Evolutionary conservation across 2,113 vertebrate species (phyloP), one percentile per base, ranked within the genome.

Genomic region (Callaeas wilsoni): DNA sequence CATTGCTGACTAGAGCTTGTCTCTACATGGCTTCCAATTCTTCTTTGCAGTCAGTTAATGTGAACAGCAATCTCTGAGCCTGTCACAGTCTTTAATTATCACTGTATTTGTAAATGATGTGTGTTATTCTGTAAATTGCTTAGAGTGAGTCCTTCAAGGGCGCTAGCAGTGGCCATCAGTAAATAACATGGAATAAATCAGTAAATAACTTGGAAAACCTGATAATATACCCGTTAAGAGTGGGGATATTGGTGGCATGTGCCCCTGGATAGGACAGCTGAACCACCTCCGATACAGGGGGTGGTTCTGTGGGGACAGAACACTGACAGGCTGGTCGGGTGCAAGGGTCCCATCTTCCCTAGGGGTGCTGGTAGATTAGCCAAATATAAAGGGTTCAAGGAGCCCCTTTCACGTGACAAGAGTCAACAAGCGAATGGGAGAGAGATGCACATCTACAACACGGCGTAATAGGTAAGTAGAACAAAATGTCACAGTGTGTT

Each of bases 391-490:
- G 46, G 29, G 46, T 26, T 50, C 35, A 41, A 77, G 23, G 37
- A 27, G 26, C 32, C 18, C 30, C 30, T 41, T 63, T 52, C 30
- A 16, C 5, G 3, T 7, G 17, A 9, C 30, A 22, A 39, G 13
- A 39, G 4, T 46, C 47, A 73, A 60, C 4, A 47, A 59, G 12
- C 55, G 44, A 69, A 37, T 18, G 26, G 25, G 63, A 23, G 25
- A 84, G 42, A 87, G 37, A 63, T 19, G 26, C 2, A 1, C 1
- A 1, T 49, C 29, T 74, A 16, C 35, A 26, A 57, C 0, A 3
- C 21, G 33, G 44, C 11, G 15, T 21, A 75, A 23, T 39, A 53
- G 3, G 7, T 18, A 70, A 56, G 52, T 30, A 65, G 26, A 84
- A 23, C 7, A 84, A 49, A 75, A 55, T 10, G 11, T 75, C 26